Conservation (phyloP, 2,797 vertebrate species). For the Lophura swinhoii region DNA sequence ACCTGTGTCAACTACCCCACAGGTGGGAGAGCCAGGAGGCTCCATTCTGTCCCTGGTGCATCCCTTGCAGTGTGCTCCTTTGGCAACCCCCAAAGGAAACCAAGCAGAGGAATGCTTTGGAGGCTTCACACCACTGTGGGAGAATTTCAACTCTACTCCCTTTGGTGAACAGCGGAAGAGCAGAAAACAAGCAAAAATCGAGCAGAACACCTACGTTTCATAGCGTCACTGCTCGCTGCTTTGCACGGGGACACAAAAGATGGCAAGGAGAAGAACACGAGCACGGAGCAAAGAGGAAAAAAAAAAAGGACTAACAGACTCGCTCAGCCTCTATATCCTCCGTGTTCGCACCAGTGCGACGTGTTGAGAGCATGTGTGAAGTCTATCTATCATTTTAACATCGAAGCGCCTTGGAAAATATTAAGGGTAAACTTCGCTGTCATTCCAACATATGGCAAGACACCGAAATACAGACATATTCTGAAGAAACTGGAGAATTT, state of each 20-base stretch:
- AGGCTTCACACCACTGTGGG: fast-evolving
- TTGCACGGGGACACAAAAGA: not conserved
- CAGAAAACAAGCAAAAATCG: not conserved
- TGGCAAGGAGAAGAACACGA: not conserved
- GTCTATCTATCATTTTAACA: slow-evolving; percentile 69
- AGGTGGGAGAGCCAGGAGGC: not conserved
- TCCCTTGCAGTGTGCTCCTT: not conserved
- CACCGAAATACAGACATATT: slow-evolving; percentile 48
- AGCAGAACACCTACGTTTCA: not conserved
- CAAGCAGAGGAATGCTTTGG: not conserved
- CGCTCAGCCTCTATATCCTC: not conserved
- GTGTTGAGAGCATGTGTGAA: slow-evolving; percentile 57
- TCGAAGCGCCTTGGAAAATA: slow-evolving; percentile 58
- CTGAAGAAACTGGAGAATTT: slow-evolving; percentile 21
- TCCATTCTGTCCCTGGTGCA: not conserved
- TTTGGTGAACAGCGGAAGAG: not conserved
- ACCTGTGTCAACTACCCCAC: not conserved
- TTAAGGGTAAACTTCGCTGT: slow-evolving; percentile 60
- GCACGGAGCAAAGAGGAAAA: not conserved
- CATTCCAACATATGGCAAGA: slow-evolving; percentile 62
- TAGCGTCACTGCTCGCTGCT: fast-evolving
- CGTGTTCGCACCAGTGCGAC: not conserved
- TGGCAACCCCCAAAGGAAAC: not conserved
- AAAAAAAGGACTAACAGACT: slow-evolving; percentile 49
- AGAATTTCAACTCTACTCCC: not conserved